Evolutionary conservation across 1,140 invertebrate species (phyloP), one percentile per base, ranked within the genome.

Genomic region (Eumeta japonica): DNA sequence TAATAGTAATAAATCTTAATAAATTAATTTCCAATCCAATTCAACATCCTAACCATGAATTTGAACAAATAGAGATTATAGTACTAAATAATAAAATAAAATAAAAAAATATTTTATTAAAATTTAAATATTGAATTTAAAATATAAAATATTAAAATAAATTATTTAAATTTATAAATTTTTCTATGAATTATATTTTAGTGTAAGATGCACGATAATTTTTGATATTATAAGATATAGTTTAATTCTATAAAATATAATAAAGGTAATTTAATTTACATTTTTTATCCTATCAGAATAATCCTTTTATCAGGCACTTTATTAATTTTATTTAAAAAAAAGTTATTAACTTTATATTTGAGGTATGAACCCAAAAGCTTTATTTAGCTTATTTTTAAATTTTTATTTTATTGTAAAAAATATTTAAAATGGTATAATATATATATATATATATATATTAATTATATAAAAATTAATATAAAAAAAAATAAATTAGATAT

Each of bases 1-100:
- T 60, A 46, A 78, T 38, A 29, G 73, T 73, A 27, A 76, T 78
- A 68, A 78, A 71, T 40, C 58, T 64, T 39, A 79, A 48, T 41
- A 79, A 50, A 65, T 79, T 79, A 67, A 78, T 78, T 76, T 79
- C 74, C 66, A 78, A 58, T n/a, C 73, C 72, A 64, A 79, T 75
- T 74, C 68, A 78, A 61, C 67, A 66, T 43, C 60, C 52, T 46
- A 79, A 47, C 58, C 72, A 78, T 29, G 72, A 78, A 49, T 74
- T 67, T 19, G 71, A 56, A 10, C 67, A 76, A 50, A 79, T 62
- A 20, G 67, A 58, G 48, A 78, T 72, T 55, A 78, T 43, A 16
- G 64, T 75, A 46, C 62, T 66, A 48, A 68, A 58, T 50, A 77
- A 57, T 61, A 77, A 48, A 52, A 59, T 58, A 48, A 47, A 57